These are phyloP conservation scores for Priocnemis perturbator DNA, from an alignment of 2,888 invertebrate genomes.

Conservation along the genomic window DNA sequence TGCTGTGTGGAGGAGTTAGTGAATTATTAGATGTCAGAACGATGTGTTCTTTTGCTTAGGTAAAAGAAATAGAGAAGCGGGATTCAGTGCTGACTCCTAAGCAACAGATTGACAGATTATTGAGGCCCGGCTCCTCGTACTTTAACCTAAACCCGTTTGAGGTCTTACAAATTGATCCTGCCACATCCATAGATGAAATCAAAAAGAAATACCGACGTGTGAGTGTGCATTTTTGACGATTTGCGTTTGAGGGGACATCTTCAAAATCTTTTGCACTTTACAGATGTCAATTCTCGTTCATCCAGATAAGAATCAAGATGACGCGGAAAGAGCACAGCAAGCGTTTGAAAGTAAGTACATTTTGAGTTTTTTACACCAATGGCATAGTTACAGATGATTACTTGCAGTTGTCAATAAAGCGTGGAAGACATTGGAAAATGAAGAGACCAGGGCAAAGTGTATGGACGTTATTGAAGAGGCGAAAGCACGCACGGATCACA, in stretches of 20 bases:
- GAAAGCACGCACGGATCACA: slow-evolving; percentile 93
- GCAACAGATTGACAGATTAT: slow-evolving; percentile 97
- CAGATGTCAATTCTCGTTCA: slow-evolving; percentile 97
- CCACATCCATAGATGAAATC: slow-evolving; percentile 91
- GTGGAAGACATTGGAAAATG: slow-evolving; percentile 96
- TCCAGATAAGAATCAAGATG: slow-evolving; percentile 99
- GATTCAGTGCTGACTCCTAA: slow-evolving; percentile 97
- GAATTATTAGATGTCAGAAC: slow-evolving; percentile 10
- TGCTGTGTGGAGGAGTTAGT: slow-evolving; percentile 20
- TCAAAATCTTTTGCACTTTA: slow-evolving; percentile 25
- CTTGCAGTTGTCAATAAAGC: slow-evolving; percentile 90
- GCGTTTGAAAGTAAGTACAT: slow-evolving; percentile 85
- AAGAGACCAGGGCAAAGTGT: slow-evolving; percentile 94
- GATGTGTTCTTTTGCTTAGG: slow-evolving; percentile 78
- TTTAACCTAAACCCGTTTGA: slow-evolving; percentile 98
- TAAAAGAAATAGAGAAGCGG: slow-evolving; percentile 98
- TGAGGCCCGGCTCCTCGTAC: slow-evolving; percentile 98
- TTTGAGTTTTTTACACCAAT: neutral
- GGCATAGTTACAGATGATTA: neutral
- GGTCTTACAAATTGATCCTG: slow-evolving; percentile 94
- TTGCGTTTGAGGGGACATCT: neutral
- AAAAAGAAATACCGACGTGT: slow-evolving; percentile 96
- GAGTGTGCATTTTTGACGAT: slow-evolving; percentile 51
- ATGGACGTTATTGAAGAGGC: slow-evolving; percentile 98
- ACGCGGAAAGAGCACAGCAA: slow-evolving; percentile 94